Base-by-base conservation (phyloP, 2,113 vertebrate genomes). In the Eulemur macaco region DNA sequence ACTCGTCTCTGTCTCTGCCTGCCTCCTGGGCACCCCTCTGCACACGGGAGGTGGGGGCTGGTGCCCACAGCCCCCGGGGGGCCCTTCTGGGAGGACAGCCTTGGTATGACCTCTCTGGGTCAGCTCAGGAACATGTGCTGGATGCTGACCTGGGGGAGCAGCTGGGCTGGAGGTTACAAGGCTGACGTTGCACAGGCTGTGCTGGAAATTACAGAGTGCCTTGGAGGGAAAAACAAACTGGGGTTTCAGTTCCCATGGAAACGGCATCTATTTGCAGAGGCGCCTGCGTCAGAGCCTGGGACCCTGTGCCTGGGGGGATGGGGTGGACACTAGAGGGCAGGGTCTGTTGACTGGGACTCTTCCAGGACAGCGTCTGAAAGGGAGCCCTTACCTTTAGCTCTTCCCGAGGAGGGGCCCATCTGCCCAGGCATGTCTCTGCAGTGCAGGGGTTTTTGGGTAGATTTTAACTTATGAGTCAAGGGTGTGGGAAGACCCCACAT, bases 191-290 rank as follows among this genome's bases (percentile, higher is more conserved):
- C 54, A 45, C 60, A 84, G 92, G 31, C 63, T 4, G 60, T 73
- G 89, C 84, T 97, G 97, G 95, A 97, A 98, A 96, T 87, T 58
- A 92, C 92, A 93, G 96, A 85, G 73, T 21, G 34, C 66, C 88
- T 96, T 20, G 27, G 73, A 93, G 92, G 95, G 89, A 69, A 76
- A 95, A 95, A 88, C 78, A 91, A 87, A 39, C 73, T 27, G 81
- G 86, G 96, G 94, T 96, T 98, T 97, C 69, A 86, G 95, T 94
- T 97, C 74, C 95, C 91, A 94, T 96, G 93, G 97, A 97, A 86
- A 96, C 76, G 3, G n/a, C 91, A 84, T 96, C 91, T 95, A 60
- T 96, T 93, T 93, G 91, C 63, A 74, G 93, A 91, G 73, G 54
- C 50, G 60, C 60, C 31, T 34, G 63, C 34, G 54, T 95, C 91